Percentiles rank a stretch among this genome's conserved stretches.
Evolutionary conservation across 2,888 invertebrate genomes (phyloP).

Genomic region (Frankliniella fusca): DNA sequence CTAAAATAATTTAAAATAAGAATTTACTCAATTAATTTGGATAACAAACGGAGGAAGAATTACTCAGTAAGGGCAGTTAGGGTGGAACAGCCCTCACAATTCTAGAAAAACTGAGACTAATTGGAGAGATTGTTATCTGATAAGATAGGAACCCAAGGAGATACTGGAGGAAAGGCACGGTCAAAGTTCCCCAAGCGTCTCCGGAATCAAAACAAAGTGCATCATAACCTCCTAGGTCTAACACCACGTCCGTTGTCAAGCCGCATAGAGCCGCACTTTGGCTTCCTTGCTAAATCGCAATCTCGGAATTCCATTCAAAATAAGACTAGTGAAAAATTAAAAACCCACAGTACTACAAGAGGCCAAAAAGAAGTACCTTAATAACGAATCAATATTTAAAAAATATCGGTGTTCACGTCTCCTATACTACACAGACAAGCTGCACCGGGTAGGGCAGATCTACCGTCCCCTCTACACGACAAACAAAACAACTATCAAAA

Average conservation of each 20-base stretch:
- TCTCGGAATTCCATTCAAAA: neutral
- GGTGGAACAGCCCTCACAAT: too few species aligned
- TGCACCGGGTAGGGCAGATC: neutral
- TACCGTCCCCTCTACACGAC: neutral
- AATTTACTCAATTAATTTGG: too few species aligned
- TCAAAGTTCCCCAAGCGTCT: neutral
- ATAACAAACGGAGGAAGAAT: too few species aligned
- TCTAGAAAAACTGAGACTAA: neutral
- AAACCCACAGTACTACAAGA: neutral
- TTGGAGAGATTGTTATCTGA: neutral
- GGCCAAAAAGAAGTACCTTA: too few species aligned
- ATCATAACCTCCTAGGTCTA: neutral
- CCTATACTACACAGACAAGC: neutral
- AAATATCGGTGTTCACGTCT: neutral
- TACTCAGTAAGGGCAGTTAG: too few species aligned
- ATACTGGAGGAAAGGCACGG: neutral
- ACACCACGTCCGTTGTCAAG: too few species aligned
- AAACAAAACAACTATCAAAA: neutral
- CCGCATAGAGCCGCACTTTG: too few species aligned
- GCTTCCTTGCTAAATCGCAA: too few species aligned
- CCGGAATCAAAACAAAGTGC: neutral
- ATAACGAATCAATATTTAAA: too few species aligned
- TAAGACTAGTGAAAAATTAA: neutral
- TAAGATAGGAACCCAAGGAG: neutral
- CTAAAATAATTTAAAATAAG: too few species aligned